Base-by-base conservation (phyloP, 2,888 invertebrate species). In the Spatulosminthurus flaviceps region DNA sequence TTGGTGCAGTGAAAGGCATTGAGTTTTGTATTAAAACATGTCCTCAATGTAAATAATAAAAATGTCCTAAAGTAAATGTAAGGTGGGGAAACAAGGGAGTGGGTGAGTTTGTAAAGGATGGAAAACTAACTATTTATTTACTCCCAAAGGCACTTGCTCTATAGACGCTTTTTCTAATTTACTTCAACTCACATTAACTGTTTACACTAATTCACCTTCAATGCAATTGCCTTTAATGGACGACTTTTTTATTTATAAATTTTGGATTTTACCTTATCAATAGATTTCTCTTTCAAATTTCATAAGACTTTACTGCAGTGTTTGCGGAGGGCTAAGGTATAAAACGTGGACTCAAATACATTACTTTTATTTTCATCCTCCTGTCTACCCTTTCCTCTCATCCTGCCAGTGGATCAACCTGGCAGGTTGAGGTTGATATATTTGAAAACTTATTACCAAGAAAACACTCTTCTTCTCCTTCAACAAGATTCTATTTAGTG, bases 381-480 rank as follows among this genome's bases (percentile, higher is more conserved):
- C n/a, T n/a, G n/a, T n/a, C n/a, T n/a, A n/a, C n/a, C n/a, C n/a
- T n/a, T n/a, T n/a, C n/a, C n/a, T n/a, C n/a, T n/a, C n/a, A n/a
- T n/a, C n/a, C n/a, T n/a, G n/a, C n/a, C n/a, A n/a, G n/a, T n/a
- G n/a, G n/a, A n/a, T n/a, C n/a, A n/a, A n/a, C n/a, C n/a, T n/a
- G n/a, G n/a, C n/a, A n/a, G n/a, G n/a, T n/a, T n/a, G n/a, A n/a
- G n/a, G n/a, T n/a, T n/a, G n/a, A 19, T 5, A 51, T 51, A 51
- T 51, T 51, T 51, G 51, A 51, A 51, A 51, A 51, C 9, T 51
- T 11, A 51, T 51, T 51, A 11, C 51, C 51, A 51, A 51, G 51
- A 51, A 51, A 51, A 51, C 51, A 51, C 51, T 51, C 51, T 51
- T 19, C 51, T 51, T 51, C 51, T n/a, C n/a, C n/a, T 51, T 51